These are phyloP conservation scores for Catostylus mosaicus DNA, from an alignment of 30 jellyfish, hydroid and myxozoan genomes.

Conservation along the genomic window DNA sequence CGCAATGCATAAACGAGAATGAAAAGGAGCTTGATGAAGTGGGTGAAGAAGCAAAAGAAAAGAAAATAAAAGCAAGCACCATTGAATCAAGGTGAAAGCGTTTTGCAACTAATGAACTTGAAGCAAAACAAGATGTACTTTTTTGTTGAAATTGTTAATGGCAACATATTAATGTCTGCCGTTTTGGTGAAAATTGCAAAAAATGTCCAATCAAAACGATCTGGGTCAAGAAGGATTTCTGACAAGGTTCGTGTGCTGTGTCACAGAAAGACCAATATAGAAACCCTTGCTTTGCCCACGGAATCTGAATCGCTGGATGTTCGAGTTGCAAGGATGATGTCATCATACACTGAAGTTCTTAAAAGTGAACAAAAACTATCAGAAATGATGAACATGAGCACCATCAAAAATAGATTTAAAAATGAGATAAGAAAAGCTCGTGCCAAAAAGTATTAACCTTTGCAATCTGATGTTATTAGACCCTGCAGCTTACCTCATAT, in stretches of 20 bases:
- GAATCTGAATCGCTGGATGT: slow-evolving; percentile 16
- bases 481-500: too few relatives aligned
- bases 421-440: too few relatives aligned
- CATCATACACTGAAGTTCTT: too few relatives aligned
- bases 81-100: slow-evolving; percentile 14
- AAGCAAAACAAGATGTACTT: not conserved
- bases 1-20: slow-evolving; percentile 12
- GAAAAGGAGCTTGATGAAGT: slow-evolving; percentile 1
- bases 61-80: not conserved
- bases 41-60: not conserved
- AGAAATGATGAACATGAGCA: too few relatives aligned
- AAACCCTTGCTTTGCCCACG: slow-evolving; percentile 21
- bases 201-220: not conserved
- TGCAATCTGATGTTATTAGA: too few relatives aligned
- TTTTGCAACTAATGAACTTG: slow-evolving; percentile 10
- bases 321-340: slow-evolving; percentile 34
- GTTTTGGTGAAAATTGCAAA: slow-evolving; percentile 13
- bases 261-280: not conserved
- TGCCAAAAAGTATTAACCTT: too few relatives aligned
- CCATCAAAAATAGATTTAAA: too few relatives aligned
- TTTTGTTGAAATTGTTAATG: not conserved
- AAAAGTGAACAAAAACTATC: too few relatives aligned
- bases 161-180: not conserved
- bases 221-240: slow-evolving; percentile 14
- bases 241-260: slow-evolving; percentile 32